Percentiles rank a stretch among this genome's conserved stretches.
Evolutionary conservation across 1,140 invertebrate species (phyloP).

Genomic region (Pinna nobilis): DNA sequence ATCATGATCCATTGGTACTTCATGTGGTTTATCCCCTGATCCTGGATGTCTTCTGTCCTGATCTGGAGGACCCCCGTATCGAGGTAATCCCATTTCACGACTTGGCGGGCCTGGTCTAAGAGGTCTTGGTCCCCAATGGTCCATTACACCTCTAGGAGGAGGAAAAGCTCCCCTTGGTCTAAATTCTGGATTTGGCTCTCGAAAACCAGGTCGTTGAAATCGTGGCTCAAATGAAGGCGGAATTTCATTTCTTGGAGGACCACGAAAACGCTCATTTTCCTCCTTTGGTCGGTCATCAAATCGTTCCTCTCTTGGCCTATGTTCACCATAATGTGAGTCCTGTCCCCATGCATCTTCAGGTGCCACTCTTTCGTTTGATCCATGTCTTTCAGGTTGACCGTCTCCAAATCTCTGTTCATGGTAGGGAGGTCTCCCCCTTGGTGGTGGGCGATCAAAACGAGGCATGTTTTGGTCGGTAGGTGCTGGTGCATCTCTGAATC

Average conservation of each 20-base stretch:
- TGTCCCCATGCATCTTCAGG: slow-evolving; percentile 4
- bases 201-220: background rate
- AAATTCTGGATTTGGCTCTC: too few species aligned
- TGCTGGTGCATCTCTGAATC: background rate
- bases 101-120: background rate
- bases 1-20: background rate
- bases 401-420: slow-evolving; percentile 3
- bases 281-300: background rate
- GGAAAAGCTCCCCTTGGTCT: too few species aligned
- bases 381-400: background rate
- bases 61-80: background rate
- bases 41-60: slow-evolving; percentile 1
- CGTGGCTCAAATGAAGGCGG: background rate
- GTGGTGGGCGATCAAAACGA: slow-evolving; percentile 3
- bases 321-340: background rate
- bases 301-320: background rate
- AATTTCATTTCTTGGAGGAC: background rate
- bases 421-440: slow-evolving; percentile 1
- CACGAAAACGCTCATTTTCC: background rate
- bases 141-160: too few species aligned
- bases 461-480: background rate
- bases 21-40: background rate
- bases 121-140: slow-evolving; percentile 10
- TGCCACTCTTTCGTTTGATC: slow-evolving; percentile 16
- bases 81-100: background rate